A percentile compares a stretch with the other conserved stretches of the same genome.
These are phyloP conservation scores for Paguma larvata DNA, from an alignment of 2,797 vertebrate species.

Conservation along the genomic window DNA sequence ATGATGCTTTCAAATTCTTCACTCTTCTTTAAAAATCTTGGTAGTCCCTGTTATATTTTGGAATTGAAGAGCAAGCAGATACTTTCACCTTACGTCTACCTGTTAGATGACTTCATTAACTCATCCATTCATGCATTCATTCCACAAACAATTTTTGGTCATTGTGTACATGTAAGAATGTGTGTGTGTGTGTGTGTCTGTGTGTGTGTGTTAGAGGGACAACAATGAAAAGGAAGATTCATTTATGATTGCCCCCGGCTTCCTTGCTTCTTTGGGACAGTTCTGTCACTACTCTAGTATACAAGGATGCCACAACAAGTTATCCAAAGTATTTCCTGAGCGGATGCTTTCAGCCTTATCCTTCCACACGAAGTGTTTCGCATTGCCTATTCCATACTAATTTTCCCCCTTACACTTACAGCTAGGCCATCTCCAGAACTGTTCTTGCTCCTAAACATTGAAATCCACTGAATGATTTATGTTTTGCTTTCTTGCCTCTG, in stretches of 20 bases:
- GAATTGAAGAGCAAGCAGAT: background rate
- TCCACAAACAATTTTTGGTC: background rate
- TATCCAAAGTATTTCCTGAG: background rate
- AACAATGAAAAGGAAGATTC: background rate
- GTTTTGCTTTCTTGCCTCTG: background rate
- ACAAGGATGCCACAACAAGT: background rate
- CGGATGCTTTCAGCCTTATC: background rate
- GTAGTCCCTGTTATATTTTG: background rate
- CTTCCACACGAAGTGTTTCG: background rate
- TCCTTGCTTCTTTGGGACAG: background rate
- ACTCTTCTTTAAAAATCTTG: background rate
- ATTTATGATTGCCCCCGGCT: background rate
- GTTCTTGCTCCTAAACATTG: background rate
- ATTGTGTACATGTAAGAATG: too few species aligned
- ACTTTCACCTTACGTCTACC: background rate
- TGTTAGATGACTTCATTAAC: background rate
- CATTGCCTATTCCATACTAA: fast-evolving
- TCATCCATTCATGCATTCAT: background rate
- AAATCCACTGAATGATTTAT: background rate
- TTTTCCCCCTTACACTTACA: background rate
- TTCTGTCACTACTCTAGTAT: background rate
- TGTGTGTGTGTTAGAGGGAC: background rate
- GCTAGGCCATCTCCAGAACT: background rate
- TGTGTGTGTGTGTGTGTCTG: too few species aligned
- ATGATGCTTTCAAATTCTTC: background rate